These are phyloP conservation scores for Leucophora obtusa DNA, from an alignment of 2,888 invertebrate genomes.

Conservation along the genomic window DNA sequence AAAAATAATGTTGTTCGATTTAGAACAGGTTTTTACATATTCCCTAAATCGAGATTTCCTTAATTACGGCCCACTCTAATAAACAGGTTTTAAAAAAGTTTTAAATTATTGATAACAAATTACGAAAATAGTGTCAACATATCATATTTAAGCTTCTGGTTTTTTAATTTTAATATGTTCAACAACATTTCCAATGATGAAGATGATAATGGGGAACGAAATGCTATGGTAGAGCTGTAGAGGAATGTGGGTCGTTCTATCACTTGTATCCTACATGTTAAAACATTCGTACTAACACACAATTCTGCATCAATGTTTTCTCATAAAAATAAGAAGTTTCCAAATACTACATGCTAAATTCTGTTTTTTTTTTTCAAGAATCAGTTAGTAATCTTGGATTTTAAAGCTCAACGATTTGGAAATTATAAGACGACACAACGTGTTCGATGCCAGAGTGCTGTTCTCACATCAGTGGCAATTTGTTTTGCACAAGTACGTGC, in stretches of 20 bases:
- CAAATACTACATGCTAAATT: not conserved
- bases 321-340: not conserved
- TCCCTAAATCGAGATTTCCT: too few relatives aligned
- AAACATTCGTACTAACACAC: not conserved
- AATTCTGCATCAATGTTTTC: not conserved
- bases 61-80: too few relatives aligned
- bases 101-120: constrained; percentile 9
- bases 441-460: constrained; percentile 69
- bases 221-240: not conserved
- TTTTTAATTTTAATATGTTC: constrained; percentile 19
- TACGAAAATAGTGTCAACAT: constrained; percentile 22
- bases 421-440: constrained; percentile 70
- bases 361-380: constrained; percentile 19
- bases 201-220: not conserved
- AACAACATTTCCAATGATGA: constrained; percentile 13
- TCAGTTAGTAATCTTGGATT: constrained; percentile 56
- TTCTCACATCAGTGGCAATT: constrained; percentile 77
- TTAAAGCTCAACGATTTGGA: constrained; percentile 76
- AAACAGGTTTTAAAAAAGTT: constrained; percentile 14
- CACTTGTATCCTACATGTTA: constrained; percentile 15
- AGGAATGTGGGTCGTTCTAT: constrained; percentile 30
- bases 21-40: too few relatives aligned
- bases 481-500: constrained; percentile 77
- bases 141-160: constrained; percentile 46
- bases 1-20: too few relatives aligned